A percentile compares a stretch with the other conserved stretches of the same genome.
Evolutionary conservation across 2,888 invertebrate species (phyloP).

Genomic region (Limnephilus marmoratus): DNA sequence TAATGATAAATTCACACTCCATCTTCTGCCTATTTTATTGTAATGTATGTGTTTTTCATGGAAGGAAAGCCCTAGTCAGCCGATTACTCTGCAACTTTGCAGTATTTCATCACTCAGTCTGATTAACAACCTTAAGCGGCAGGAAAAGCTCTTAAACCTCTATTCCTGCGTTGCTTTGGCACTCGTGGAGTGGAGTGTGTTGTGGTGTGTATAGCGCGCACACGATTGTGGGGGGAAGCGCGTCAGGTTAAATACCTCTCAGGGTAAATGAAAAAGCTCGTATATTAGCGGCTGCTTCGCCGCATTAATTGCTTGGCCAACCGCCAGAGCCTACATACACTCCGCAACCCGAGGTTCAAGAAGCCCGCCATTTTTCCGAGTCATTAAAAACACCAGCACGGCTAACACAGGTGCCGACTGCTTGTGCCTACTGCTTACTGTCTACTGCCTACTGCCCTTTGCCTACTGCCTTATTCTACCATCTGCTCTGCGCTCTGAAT

Average conservation of each 20-base stretch:
- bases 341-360: background rate
- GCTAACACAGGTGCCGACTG: constrained; percentile 45
- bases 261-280: constrained; percentile 55
- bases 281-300: constrained; percentile 41
- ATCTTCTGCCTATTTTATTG: background rate
- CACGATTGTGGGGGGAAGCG: background rate
- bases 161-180: constrained; percentile 18
- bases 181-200: background rate
- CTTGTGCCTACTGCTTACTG: background rate
- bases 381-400: constrained; percentile 59
- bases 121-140: constrained; percentile 54
- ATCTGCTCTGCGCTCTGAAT: constrained; percentile 54
- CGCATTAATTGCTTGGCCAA: constrained; percentile 60
- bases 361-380: constrained; percentile 14
- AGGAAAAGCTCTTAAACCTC: constrained; percentile 48
- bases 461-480: background rate
- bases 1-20: background rate
- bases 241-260: constrained; percentile 46
- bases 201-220: background rate
- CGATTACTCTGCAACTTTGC: constrained; percentile 26
- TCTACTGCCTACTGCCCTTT: background rate
- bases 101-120: constrained; percentile 46
- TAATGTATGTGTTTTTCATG: background rate
- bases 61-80: background rate
- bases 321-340: constrained; percentile 46